Base-by-base conservation (phyloP, 1,140 invertebrate species). In the Heliconius melpomene region DNA sequence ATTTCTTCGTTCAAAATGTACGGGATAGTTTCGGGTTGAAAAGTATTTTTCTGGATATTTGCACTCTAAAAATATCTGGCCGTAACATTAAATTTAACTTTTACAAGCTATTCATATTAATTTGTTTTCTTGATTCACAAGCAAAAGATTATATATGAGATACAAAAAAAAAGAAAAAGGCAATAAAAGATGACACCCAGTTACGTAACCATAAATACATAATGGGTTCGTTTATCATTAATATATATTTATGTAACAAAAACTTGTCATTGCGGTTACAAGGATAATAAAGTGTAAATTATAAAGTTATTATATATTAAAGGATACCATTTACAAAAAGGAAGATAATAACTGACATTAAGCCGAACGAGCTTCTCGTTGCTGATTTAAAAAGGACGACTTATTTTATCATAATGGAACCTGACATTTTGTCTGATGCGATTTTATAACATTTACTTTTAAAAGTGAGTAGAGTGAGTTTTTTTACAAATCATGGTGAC, bases 241-340 rank as follows among this genome's bases (percentile, higher is more conserved):
- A 36, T 36, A 36, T 36, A 50, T 82, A 82, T 79, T 82, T 79
- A 82, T 78, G 71, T 70, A 79, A 82, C 74, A 79, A 79, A 82
- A 82, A 82, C 60, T 82, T 79, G 80, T 82, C 80, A 74, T 72
- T 79, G 77, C 70, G 74, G 77, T 82, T 79, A 77, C 74, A 81
- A 75, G 77, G 74, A 82, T 82, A 82, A 82, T 79, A 82, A 76
- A 76, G 80, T 82, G 80, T 82, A 82, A 79, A 82, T 82, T 82
- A 82, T 79, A 77, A 82, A 82, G 74, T 82, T 82, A 82, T 82
- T 82, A 79, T 79, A 36, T 74, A 79, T 79, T 36, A 70, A 79
- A 79, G 72, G 60, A 79, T 79, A 79, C 78, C 78, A 79, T 74
- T 79, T 79, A 78, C 78, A 82, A 82, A 82, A 82, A 79, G 74